A percentile compares a stretch with the other conserved stretches of the same genome.
phyloP scores from a whole-genome alignment of 2,113 vertebrate genomes.

The Salvelinus namaycush region DNA sequence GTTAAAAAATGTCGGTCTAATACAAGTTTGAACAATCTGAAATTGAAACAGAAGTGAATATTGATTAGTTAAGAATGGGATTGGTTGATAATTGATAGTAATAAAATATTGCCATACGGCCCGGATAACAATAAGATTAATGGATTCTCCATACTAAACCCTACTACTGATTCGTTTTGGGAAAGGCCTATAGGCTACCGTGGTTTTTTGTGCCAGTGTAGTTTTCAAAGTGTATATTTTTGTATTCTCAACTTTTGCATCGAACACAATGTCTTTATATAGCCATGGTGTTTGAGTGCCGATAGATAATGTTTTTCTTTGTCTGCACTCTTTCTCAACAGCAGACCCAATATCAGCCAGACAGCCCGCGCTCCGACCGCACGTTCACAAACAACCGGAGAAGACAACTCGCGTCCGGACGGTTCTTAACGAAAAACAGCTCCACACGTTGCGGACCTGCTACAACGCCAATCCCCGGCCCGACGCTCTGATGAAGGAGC shows the following conservation, averaged over 20 bases:
- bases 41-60: too few species aligned
- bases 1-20: too few species aligned
- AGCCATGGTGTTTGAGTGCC: background rate
- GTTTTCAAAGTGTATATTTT: background rate
- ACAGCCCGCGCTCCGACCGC: slow-evolving; percentile 91
- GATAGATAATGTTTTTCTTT: slow-evolving; percentile 1
- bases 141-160: background rate
- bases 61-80: too few species aligned
- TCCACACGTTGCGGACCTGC: slow-evolving; percentile 97
- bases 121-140: background rate
- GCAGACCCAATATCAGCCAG: slow-evolving; percentile 97
- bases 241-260: background rate
- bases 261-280: background rate
- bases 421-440: slow-evolving; percentile 98
- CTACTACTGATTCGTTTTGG: background rate
- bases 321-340: slow-evolving; percentile 67
- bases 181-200: background rate
- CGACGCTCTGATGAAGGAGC: slow-evolving; percentile 99
- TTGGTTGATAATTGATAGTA: too few species aligned
- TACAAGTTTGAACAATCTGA: too few species aligned
- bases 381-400: slow-evolving; percentile 97
- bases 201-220: background rate
- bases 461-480: slow-evolving; percentile 97
- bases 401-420: slow-evolving; percentile 97
- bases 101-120: too few species aligned